phyloP scores from a whole-genome alignment of 1,140 invertebrate genomes.

The Holcopasites calliopsidis region DNA sequence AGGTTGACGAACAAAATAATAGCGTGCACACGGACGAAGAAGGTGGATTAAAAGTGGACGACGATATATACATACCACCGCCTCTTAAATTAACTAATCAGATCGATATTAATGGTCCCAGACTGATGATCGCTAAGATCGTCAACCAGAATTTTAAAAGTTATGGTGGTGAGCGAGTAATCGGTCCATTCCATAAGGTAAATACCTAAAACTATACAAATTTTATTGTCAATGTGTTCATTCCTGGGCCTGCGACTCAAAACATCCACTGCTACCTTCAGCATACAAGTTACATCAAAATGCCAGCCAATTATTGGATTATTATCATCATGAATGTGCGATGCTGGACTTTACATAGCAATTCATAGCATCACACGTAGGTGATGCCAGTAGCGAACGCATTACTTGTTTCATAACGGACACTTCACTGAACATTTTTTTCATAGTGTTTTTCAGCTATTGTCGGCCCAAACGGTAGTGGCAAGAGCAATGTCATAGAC shows the following conservation, averaged over 20 bases:
- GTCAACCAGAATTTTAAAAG: conserved; percentile 98
- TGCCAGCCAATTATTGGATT: no score
- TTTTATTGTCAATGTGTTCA: not conserved
- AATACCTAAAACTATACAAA: not conserved
- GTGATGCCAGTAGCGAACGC: no score
- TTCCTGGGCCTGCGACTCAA: no score
- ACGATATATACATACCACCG: conserved; percentile 95
- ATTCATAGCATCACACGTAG: no score
- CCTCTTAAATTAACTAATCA: conserved; percentile 86
- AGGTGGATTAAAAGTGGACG: conserved; percentile 82
- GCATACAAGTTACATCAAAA: no score
- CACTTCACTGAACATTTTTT: not conserved
- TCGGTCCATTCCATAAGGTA: conserved; percentile 92
- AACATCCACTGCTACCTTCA: no score
- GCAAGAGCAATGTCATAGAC: conserved; percentile 99
- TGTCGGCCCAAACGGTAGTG: conserved; percentile 99
- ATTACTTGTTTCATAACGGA: no score
- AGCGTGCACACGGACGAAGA: conserved; percentile 82
- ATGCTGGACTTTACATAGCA: no score
- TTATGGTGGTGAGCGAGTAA: conserved; percentile 90
- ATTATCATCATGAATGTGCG: no score
- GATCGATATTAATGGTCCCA: conserved; percentile 85
- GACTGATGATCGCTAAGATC: conserved; percentile 96
- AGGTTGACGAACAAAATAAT: conserved; percentile 69
- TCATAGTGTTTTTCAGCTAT: conserved; percentile 96